Evolutionary conservation across 2,888 invertebrate genomes (phyloP), one percentile per base, ranked within the genome.

Genomic region (Drosophila merina): DNA sequence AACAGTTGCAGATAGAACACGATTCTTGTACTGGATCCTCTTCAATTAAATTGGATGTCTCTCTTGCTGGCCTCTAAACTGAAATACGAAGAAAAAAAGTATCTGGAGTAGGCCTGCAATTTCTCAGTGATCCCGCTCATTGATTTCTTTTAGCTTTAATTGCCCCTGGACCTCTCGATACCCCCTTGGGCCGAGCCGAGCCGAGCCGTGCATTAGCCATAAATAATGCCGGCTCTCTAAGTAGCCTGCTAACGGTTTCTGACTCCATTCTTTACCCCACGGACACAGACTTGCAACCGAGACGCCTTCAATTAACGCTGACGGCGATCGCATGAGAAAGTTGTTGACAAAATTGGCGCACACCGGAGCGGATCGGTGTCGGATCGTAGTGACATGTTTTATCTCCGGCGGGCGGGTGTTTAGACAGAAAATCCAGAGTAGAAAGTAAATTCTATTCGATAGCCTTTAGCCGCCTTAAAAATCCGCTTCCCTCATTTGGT

Each of bases 121-220:
- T 88, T 88, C 85, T 86, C 74, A 88, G 72, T 84, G 84, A 87
- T 68, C 75, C 72, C 57, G 58, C 72, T 58, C 68, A 83, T 71
- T 83, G 88, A 88, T 88, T 85, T 84, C 88, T 84, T 84, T 88
- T 86, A 88, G 85, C 88, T 84, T 52, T 84, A 81, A 88, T 86
- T 85, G 74, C 64, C 57, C 45, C 57, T 40, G 49, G 49, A 44
- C 26, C 20, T 47, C 45, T 20, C 28, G n/a, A 3, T 26, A 10
- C 10, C 36, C 9, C 49, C 14, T 28, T 14, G 40, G 9, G 40
- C 20, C 42, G 12, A 8, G 33, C 40, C 9, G 40, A 3, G 40
- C 20, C 42, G 12, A 8, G 33, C 40, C 9, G 14, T 3, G 45
- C 47, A 47, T 69, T 63, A 49, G 63, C 77, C 88, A 73, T 79